Percentiles rank a stretch among this genome's conserved stretches.
These are phyloP conservation scores for Pitta sordida DNA, from an alignment of 2,113 vertebrate genomes.

Conservation along the genomic window DNA sequence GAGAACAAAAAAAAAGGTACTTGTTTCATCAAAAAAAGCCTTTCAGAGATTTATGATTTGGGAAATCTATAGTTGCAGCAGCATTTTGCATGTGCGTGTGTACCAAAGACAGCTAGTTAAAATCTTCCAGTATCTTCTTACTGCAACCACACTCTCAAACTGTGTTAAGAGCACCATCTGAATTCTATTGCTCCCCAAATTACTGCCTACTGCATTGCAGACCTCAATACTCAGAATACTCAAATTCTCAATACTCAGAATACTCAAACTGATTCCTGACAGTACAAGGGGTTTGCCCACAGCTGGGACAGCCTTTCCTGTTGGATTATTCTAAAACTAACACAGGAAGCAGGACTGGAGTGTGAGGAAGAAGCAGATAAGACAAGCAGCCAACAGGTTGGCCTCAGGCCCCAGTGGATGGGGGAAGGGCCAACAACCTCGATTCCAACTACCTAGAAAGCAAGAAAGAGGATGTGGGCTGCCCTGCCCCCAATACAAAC, in stretches of 20 bases:
- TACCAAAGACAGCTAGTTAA: background rate
- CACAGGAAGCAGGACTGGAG: conserved; percentile 7
- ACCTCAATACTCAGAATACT: background rate
- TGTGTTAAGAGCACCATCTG: background rate
- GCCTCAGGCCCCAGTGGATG: background rate
- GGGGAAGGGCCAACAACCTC: background rate
- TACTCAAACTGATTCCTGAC: background rate
- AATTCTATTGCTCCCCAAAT: background rate
- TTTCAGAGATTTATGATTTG: background rate
- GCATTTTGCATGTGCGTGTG: background rate
- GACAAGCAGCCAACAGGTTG: background rate
- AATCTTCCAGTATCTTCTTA: background rate
- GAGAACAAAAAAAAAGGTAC: background rate
- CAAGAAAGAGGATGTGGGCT: background rate
- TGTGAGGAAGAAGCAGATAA: background rate
- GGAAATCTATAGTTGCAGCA: background rate
- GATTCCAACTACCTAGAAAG: background rate
- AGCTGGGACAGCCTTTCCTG: background rate
- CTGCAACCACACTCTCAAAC: background rate
- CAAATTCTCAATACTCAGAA: background rate
- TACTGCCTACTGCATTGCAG: background rate
- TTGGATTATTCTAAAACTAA: background rate
- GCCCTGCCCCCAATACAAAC: background rate
- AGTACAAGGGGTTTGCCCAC: background rate
- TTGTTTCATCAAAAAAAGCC: background rate